These are phyloP conservation scores for Rotaria sp. DNA, from an alignment of 2,888 invertebrate species.

Conservation along the genomic window DNA sequence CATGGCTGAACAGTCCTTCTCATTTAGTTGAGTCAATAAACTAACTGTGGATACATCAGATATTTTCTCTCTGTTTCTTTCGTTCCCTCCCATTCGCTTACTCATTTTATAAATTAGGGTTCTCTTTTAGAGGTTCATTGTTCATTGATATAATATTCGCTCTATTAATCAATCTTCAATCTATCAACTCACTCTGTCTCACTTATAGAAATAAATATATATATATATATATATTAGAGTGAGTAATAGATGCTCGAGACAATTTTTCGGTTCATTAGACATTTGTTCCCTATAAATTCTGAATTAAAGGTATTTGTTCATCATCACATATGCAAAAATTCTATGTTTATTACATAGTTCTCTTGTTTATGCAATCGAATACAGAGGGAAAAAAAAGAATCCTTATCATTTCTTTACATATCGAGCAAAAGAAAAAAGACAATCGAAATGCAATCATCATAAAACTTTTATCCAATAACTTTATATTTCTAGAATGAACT, in stretches of 20 bases:
- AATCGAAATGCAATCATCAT: neutral
- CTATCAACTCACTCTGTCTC: neutral
- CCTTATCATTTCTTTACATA: neutral
- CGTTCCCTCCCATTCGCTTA: neutral
- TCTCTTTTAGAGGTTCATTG: neutral
- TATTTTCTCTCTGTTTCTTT: neutral
- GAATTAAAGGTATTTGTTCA: neutral
- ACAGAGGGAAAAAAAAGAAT: neutral
- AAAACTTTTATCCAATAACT: neutral
- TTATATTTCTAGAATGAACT: neutral
- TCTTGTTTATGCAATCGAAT: neutral
- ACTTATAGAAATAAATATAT: neutral
- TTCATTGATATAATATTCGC: neutral
- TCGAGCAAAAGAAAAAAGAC: neutral
- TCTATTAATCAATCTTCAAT: neutral
- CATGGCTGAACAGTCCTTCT: neutral
- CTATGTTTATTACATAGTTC: neutral
- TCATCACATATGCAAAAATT: neutral
- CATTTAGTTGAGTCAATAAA: neutral
- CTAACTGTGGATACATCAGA: neutral
- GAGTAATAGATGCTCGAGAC: neutral
- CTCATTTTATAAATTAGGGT: neutral
- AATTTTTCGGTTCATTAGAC: neutral
- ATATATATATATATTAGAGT: neutral
- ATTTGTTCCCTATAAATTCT: neutral